These are phyloP conservation scores for Globia sparganii DNA, from an alignment of 2,888 invertebrate species.

Conservation along the genomic window DNA sequence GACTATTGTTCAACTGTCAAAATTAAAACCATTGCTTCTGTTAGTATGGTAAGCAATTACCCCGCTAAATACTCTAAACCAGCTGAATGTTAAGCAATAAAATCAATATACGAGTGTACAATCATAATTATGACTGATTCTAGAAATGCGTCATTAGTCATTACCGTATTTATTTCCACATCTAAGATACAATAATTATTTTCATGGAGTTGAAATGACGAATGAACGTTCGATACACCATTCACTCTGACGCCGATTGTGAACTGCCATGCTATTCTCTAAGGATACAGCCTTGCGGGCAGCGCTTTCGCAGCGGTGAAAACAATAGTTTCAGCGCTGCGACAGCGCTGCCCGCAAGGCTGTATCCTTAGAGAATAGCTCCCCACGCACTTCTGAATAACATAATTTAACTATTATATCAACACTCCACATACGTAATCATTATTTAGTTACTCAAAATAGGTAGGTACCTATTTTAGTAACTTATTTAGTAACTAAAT, in stretches of 20 bases:
- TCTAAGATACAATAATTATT: conserved; percentile 24
- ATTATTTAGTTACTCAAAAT: not conserved
- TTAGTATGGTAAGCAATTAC: not conserved
- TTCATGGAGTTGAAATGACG: conserved; percentile 19
- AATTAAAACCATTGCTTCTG: not conserved
- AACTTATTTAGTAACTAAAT: no score
- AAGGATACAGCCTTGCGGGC: no score
- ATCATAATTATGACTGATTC: conserved; percentile 22
- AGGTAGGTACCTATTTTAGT: not conserved
- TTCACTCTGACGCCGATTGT: conserved; percentile 23
- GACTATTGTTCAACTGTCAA: not conserved
- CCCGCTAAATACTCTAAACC: not conserved
- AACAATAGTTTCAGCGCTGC: no score
- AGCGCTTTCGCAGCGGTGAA: no score
- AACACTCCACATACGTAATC: not conserved
- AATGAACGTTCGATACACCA: conserved; percentile 39
- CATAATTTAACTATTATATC: conserved; percentile 1
- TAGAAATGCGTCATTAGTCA: conserved; percentile 9
- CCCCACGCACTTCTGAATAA: conserved; percentile 32
- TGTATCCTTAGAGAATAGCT: no score
- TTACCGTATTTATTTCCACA: conserved; percentile 7
- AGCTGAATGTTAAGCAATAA: conserved; percentile 14
- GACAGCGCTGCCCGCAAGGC: no score
- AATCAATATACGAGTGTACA: conserved; percentile 7
- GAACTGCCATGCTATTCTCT: no score